Base-by-base conservation (phyloP, 2,113 vertebrate species). In the Natator depressus region DNA sequence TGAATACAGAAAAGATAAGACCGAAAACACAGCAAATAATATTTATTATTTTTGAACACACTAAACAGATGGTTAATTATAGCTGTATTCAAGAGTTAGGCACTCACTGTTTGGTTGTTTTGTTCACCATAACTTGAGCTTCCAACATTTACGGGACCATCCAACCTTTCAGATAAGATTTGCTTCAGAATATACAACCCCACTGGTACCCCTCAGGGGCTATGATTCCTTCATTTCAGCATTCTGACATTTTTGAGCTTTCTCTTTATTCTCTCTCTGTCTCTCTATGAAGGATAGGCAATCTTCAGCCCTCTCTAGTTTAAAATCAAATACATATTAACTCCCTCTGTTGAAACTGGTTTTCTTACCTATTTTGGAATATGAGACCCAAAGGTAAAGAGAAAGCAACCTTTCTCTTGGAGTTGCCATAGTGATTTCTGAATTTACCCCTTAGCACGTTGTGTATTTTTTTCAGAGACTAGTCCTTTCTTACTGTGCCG, bases 81-180 rank as follows among this genome's bases (percentile, higher is more conserved):
- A 92, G 92, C 94, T 92, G 96, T 93, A 94, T 96, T 95, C 94
- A 49, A 88, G 88, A 95, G 95, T 96, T 95, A 96, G 95, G 84
- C 92, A 97, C 96, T 93, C 93, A 96, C 0, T 31, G 91, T 88
- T 95, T 94, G 85, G 78, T 94, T 96, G 84, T 96, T 94, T 91
- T 91, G 27, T 88, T 94, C 0, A 0, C 91, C 1, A 2, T 84
- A 22, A 84, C 89, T 92, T 83, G 79, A 82, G 91, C 84, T 86
- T 95, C 92, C 2, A 10, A 87, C 85, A 95, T 86, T 93, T 91
- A 29, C 89, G 47, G 93, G 92, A 89, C 85, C 85, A 95, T 83
- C 93, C 84, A 91, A 96, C 95, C 95, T 96, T 96, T 93, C 84
- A 76, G 84, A 83, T 53, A 69, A 27, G 35, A 93, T 95, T 92